These are phyloP conservation scores for Calameuta idolon DNA, from an alignment of 2,888 invertebrate genomes.

Conservation along the genomic window DNA sequence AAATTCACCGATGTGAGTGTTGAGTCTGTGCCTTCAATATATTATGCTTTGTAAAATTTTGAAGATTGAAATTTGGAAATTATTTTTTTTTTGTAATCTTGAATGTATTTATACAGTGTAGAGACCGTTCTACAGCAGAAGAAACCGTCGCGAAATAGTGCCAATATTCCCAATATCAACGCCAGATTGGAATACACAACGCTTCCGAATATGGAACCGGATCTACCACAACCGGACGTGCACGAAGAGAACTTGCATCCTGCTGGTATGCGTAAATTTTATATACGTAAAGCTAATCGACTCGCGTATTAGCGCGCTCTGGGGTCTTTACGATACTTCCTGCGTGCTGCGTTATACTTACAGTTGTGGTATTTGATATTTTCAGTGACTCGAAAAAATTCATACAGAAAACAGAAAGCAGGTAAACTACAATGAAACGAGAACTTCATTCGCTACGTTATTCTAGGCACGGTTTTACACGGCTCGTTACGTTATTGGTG, in stretches of 20 bases:
- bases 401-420: constrained; percentile 44
- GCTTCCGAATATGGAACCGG: constrained; percentile 63
- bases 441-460: not conserved
- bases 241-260: constrained; percentile 44
- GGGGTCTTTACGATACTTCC: not conserved
- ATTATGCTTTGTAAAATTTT: not conserved
- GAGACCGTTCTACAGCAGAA: constrained; percentile 66
- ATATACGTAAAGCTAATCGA: not conserved
- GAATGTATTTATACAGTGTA: constrained; percentile 50
- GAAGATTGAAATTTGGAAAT: not conserved
- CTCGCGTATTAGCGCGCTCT: not conserved
- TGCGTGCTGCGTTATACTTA: constrained; percentile 1
- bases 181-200: constrained; percentile 66
- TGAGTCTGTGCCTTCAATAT: not conserved
- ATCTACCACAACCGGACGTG: constrained; percentile 55
- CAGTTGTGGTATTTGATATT: constrained; percentile 36
- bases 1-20: constrained; percentile 62
- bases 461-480: constrained; percentile 14
- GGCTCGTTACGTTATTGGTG: constrained; percentile 18
- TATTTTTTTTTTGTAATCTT: constrained; percentile 5
- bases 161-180: constrained; percentile 61
- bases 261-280: constrained; percentile 41
- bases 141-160: constrained; percentile 53
- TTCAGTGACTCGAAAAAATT: constrained; percentile 50
- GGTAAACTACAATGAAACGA: constrained; percentile 39